Evolutionary conservation across 2,888 invertebrate species (phyloP).

Genomic region (Pyrrhia umbra): DNA sequence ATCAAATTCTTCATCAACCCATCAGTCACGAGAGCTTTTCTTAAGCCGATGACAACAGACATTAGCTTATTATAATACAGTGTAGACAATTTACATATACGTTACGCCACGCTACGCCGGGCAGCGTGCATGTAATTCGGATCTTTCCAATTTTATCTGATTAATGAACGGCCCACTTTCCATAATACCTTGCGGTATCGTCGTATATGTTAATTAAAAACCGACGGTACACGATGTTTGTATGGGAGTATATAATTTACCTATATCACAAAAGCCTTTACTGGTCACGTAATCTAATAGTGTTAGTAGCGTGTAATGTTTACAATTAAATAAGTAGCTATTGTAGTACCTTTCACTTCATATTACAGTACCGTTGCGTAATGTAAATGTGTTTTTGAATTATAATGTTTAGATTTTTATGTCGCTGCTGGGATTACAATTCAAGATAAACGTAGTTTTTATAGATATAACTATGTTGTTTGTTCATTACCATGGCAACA

Average conservation of each 20-base stretch:
- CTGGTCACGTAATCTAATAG: constrained; percentile 48
- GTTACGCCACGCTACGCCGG: constrained; percentile 35
- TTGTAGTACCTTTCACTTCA: constrained; percentile 62
- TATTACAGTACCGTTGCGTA: constrained; percentile 41
- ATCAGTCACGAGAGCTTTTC: constrained; percentile 21
- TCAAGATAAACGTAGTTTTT: not conserved
- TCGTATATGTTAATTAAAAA: constrained; percentile 48
- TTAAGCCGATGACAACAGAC: constrained; percentile 11
- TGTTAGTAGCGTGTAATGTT: constrained; percentile 49
- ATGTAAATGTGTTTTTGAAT: constrained; percentile 41
- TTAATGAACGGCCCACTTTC: constrained; percentile 51
- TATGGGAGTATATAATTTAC: constrained; percentile 43
- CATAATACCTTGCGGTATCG: constrained; percentile 39
- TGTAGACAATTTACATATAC: constrained; percentile 31
- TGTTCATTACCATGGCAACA: too few relatives aligned
- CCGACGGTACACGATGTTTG: constrained; percentile 27
- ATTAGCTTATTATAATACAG: constrained; percentile 10
- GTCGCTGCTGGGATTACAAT: constrained; percentile 14
- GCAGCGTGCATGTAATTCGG: constrained; percentile 44
- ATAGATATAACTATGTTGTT: not conserved
- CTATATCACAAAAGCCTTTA: constrained; percentile 27
- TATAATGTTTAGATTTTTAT: constrained; percentile 38
- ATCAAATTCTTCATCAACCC: not conserved
- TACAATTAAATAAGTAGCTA: constrained; percentile 50
- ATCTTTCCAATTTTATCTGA: constrained; percentile 55